Conservation (phyloP, 2,113 vertebrate species). For the Agelaius phoeniceus region DNA sequence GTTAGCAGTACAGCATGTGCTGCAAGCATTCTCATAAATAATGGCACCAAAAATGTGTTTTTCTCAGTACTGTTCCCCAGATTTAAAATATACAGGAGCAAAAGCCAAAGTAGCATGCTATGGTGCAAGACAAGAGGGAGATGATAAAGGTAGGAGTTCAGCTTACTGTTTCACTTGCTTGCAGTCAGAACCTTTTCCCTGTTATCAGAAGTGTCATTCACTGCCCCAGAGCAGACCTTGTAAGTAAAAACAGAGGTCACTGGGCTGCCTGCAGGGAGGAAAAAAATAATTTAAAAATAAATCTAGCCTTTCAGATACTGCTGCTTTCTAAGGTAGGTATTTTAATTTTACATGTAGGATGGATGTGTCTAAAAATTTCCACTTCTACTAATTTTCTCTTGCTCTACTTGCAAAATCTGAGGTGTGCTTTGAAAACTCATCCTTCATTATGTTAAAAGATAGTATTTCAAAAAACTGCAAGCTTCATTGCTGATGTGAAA, state of each 20-base stretch:
- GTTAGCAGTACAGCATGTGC: not conserved
- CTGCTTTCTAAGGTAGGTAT: not conserved
- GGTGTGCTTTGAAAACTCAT: not conserved
- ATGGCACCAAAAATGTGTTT: not conserved
- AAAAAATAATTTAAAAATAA: constrained; percentile 7
- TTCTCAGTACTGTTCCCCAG: not conserved
- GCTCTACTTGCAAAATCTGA: not conserved
- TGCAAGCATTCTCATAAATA: not conserved
- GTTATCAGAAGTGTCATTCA: not conserved
- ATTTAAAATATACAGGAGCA: not conserved
- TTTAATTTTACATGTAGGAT: not conserved
- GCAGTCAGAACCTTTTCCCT: not conserved
- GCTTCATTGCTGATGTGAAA: not conserved
- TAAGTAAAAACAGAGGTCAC: not conserved
- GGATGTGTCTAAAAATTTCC: not conserved
- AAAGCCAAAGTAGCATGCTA: constrained; percentile 13
- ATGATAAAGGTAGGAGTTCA: constrained; percentile 12
- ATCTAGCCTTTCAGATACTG: not conserved
- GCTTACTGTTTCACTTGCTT: not conserved
- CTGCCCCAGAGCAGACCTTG: constrained; percentile 5
- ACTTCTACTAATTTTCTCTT: not conserved
- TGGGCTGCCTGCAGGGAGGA: not conserved
- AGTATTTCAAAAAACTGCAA: not conserved
- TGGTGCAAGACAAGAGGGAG: constrained; percentile 6
- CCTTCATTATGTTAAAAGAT: not conserved